Percentiles rank a stretch among this genome's conserved stretches.
phyloP scores from a whole-genome alignment of 2,797 vertebrate species.

The Salarias fasciatus region DNA sequence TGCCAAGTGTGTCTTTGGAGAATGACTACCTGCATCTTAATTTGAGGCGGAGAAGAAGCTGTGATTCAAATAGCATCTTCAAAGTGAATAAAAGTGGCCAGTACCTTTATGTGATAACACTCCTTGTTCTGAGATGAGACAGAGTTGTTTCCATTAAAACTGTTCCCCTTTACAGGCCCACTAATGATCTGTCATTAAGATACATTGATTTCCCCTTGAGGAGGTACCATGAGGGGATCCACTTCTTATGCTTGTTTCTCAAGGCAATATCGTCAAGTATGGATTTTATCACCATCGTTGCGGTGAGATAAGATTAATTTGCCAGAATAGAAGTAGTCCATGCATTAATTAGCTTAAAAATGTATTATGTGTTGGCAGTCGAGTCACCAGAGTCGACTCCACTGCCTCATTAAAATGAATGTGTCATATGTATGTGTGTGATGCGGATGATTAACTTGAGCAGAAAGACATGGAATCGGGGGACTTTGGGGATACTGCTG shows the following conservation, averaged over 20 bases:
- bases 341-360: constrained; percentile 29
- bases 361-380: constrained; percentile 12
- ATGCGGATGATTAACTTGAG: constrained; percentile 10
- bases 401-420: constrained; percentile 4
- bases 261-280: constrained; percentile 45
- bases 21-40: neutral
- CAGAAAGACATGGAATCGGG: constrained; percentile 1
- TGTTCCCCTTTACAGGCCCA: constrained; percentile 64
- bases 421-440: constrained; percentile 2
- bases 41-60: neutral
- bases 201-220: constrained; percentile 76
- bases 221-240: constrained; percentile 40
- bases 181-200: constrained; percentile 81
- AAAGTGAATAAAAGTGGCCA: constrained; percentile 22
- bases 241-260: constrained; percentile 53
- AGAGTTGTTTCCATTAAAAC: constrained; percentile 72
- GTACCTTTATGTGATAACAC: constrained; percentile 35
- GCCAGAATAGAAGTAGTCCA: constrained; percentile 16
- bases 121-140: constrained; percentile 60
- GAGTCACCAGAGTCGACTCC: neutral
- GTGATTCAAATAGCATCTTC: constrained; percentile 1
- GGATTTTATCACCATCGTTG: constrained; percentile 42
- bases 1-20: constrained; percentile 14
- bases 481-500: constrained; percentile 6
- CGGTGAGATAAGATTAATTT: constrained; percentile 36